phyloP scores from a whole-genome alignment of 2,888 invertebrate species.

The Encarsia formosa region DNA sequence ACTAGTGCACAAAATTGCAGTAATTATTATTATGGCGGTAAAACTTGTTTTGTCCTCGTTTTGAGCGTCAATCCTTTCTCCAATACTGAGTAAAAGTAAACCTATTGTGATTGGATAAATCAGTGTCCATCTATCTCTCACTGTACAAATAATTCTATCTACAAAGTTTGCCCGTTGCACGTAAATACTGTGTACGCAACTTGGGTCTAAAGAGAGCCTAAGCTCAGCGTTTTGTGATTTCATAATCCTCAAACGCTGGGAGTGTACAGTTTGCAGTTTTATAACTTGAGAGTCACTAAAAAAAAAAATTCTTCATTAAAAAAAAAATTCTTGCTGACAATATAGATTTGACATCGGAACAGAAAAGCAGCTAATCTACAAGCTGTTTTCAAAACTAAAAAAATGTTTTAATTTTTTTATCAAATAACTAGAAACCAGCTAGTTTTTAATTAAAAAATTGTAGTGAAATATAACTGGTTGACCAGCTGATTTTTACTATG shows the following conservation, averaged over 20 bases:
- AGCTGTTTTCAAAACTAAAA: no score
- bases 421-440: no score
- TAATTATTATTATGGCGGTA: constrained; percentile 32
- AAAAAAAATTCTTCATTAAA: no score
- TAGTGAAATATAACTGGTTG: no score
- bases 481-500: no score
- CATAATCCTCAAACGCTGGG: constrained; percentile 17
- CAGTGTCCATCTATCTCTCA: constrained; percentile 50
- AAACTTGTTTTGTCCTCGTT: constrained; percentile 20
- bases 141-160: constrained; percentile 42
- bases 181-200: constrained; percentile 60
- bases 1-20: constrained; percentile 30
- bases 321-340: no score
- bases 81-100: constrained; percentile 48
- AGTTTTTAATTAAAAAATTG: no score
- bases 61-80: constrained; percentile 38
- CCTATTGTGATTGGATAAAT: constrained; percentile 64
- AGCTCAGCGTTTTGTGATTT: constrained; percentile 52
- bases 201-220: constrained; percentile 65
- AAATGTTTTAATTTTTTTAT: no score
- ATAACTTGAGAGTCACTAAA: constrained; percentile 53
- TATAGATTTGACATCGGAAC: no score
- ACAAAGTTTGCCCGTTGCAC: constrained; percentile 48
- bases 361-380: no score
- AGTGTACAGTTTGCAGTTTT: constrained; percentile 34